These are phyloP conservation scores for Alcedo atthis DNA, from an alignment of 2,797 vertebrate genomes.

Conservation along the genomic window DNA sequence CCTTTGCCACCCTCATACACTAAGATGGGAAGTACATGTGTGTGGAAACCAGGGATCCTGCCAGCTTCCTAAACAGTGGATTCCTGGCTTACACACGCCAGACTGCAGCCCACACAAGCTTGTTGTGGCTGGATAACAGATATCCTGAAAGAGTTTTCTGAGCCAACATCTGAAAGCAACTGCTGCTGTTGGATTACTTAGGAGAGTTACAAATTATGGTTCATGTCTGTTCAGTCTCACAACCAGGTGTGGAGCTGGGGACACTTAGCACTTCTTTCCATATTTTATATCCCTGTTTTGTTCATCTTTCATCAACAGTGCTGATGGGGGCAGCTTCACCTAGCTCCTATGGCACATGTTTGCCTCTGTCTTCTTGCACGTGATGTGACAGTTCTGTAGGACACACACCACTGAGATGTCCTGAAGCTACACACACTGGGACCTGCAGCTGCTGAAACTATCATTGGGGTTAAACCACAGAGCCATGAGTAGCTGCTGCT, in stretches of 20 bases:
- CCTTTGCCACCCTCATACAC: background rate
- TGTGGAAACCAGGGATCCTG: background rate
- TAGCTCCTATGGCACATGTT: background rate
- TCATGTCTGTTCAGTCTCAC: background rate
- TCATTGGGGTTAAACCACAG: background rate
- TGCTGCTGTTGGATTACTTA: background rate
- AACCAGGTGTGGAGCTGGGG: background rate
- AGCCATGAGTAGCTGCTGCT: rapidly evolving
- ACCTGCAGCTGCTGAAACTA: background rate
- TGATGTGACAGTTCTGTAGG: background rate
- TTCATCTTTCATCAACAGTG: background rate
- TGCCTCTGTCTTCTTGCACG: rapidly evolving
- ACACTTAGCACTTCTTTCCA: background rate
- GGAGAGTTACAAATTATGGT: background rate
- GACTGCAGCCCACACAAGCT: background rate
- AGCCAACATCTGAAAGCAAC: background rate
- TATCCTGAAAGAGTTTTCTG: background rate
- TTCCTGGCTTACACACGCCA: background rate
- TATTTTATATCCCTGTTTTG: rapidly evolving
- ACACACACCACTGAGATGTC: rapidly evolving
- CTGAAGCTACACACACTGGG: background rate
- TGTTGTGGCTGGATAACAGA: background rate
- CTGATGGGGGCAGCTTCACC: background rate
- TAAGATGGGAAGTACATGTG: background rate
- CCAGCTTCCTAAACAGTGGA: background rate